phyloP scores from a whole-genome alignment of 2,888 invertebrate genomes.

The Mesorhabditis spiculigera region DNA sequence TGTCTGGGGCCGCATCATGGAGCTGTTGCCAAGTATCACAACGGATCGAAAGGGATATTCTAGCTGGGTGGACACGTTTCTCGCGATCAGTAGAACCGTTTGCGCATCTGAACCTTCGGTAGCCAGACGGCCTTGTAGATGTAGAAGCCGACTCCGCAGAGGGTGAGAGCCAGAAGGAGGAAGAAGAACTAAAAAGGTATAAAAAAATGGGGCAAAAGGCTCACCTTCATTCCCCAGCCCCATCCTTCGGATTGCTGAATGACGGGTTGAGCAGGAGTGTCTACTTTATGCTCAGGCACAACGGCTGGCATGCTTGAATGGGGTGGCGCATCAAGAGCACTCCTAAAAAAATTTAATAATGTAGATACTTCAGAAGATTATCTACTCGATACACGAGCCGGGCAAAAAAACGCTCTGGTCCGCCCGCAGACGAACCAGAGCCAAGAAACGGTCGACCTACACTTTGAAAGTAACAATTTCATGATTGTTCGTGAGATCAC shows the following conservation, averaged over 20 bases:
- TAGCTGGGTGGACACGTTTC: neutral
- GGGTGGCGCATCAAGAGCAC: neutral
- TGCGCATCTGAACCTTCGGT: neutral
- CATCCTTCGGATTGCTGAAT: neutral
- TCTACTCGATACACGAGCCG: no score
- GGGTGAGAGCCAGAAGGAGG: conserved; percentile 4
- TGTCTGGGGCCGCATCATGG: no score
- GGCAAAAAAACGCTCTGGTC: no score
- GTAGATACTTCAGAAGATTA: neutral
- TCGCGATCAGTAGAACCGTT: neutral
- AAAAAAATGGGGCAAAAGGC: neutral
- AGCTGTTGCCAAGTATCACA: no score
- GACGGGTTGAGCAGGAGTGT: neutral
- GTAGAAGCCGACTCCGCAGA: conserved; percentile 2
- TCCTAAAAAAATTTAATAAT: neutral
- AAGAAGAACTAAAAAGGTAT: neutral
- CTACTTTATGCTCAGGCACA: neutral
- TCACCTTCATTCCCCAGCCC: conserved; percentile 3
- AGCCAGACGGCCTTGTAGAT: conserved; percentile 5
- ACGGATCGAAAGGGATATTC: no score
- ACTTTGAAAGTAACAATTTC: conserved; percentile 1
- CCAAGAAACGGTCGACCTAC: neutral
- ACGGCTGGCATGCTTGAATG: neutral
- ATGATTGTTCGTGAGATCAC: conserved; percentile 71
- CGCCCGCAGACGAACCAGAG: no score